A percentile compares a stretch with the other conserved stretches of the same genome.
These are phyloP conservation scores for Galerucella pusilla DNA, from an alignment of 2,888 invertebrate species.

Conservation along the genomic window DNA sequence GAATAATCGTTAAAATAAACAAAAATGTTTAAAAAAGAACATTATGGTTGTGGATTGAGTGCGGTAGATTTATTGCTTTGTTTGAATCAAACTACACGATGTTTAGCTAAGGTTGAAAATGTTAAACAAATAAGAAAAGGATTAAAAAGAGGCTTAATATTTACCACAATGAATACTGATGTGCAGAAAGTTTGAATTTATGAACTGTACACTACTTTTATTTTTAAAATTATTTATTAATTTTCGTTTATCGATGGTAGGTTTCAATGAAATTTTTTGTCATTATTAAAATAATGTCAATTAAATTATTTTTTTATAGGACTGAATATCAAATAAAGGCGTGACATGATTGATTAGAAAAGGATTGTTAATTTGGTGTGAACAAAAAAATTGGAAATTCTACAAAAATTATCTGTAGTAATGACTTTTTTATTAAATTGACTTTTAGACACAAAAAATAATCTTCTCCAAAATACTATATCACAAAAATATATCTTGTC, in stretches of 20 bases:
- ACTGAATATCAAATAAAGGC: background rate
- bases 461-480: too few species aligned
- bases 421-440: too few species aligned
- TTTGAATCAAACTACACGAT: conserved; percentile 35
- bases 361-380: too few species aligned
- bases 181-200: conserved; percentile 24
- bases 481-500: too few species aligned
- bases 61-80: conserved; percentile 19
- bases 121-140: conserved; percentile 9
- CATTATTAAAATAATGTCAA: background rate
- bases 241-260: background rate
- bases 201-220: background rate
- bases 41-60: conserved; percentile 9
- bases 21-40: background rate
- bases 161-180: conserved; percentile 5
- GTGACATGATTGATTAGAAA: too few species aligned
- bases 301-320: background rate
- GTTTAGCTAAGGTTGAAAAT: conserved; percentile 18
- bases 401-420: too few species aligned
- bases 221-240: background rate
- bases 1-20: conserved; percentile 52
- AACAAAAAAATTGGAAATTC: too few species aligned
- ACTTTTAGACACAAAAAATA: too few species aligned
- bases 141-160: conserved; percentile 20
- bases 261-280: background rate